Evolutionary conservation across 2,797 vertebrate genomes (phyloP), one percentile per base, ranked within the genome.

Genomic region (Phalanger gymnotis): DNA sequence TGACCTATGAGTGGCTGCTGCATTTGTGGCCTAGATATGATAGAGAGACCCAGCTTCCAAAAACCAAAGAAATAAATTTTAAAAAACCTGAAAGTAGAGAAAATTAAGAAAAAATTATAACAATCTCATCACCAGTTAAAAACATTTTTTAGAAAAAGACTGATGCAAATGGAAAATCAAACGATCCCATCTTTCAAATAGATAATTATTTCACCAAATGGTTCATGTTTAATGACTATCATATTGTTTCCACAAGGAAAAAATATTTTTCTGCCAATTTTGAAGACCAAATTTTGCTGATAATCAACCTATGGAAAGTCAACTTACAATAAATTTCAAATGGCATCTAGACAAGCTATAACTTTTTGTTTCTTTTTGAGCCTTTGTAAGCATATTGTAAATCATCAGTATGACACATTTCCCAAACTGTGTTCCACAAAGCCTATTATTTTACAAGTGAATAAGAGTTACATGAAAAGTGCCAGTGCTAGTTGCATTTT

Each of bases 321-420:
- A 90, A 91, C 58, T 94, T 51, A 91, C 57, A 10, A 51, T 51
- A 9, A 66, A 94, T 95, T 96, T 94, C 66, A 90, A 94, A 54
- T 34, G 4, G 93, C 51, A 95, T 54, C 90, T 51, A 93, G 54
- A 57, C 93, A 95, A 96, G 3, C 13, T 61, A 61, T 61, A 34
- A 95, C 93, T 92, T 95, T 94, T 51, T 53, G 91, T 90, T 93
- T 95, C 51, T 94, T 95, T 92, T n/a, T 92, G 31, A 34, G 34
- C 27, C 54, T 92, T 93, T 51, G 34, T 93, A 57, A 57, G 27
- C 28, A 57, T 30, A 30, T 7, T 28, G 27, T 57, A 57, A 30
- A 57, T 57, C 30, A 61, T 61, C 13, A 31, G 30, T 61, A 6
- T 25, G 10, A 13, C 31, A 61, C 30, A 34, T 61, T 61, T 61